Percentiles rank a stretch among this genome's conserved stretches.
Conservation (phyloP, 2,113 vertebrate species). For the Leuciscus idus region DNA sequence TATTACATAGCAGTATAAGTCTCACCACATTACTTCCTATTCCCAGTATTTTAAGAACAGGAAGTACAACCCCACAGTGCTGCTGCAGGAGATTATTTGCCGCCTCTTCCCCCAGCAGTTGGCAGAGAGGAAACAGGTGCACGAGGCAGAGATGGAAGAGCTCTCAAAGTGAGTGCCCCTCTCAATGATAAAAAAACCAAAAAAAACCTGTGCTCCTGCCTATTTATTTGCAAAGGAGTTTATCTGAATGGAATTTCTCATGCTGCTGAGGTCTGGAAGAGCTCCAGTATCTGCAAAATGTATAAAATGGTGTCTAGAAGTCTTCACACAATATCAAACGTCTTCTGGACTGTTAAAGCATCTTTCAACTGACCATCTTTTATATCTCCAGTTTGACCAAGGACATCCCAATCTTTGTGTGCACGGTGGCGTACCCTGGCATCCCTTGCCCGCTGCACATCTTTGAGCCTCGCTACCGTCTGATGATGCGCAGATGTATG, state of each 20-base stretch:
- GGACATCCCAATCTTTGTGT: slow-evolving; percentile 89
- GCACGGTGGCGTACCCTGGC: slow-evolving; percentile 87
- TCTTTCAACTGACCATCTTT: background rate
- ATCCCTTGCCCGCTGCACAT: slow-evolving; percentile 86
- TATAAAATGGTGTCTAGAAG: background rate
- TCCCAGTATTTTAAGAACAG: slow-evolving; percentile 85
- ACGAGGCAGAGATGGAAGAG: slow-evolving; percentile 84
- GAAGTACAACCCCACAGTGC: slow-evolving; percentile 80
- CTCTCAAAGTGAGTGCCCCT: slow-evolving; percentile 83
- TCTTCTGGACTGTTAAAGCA: background rate
- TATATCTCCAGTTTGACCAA: slow-evolving; percentile 78
- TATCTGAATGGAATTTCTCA: background rate
- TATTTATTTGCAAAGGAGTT: background rate
- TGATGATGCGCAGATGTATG: slow-evolving; percentile 92
- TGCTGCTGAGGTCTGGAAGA: background rate
- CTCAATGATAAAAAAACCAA: background rate
- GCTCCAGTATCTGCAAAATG: background rate
- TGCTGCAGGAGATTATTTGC: slow-evolving; percentile 82
- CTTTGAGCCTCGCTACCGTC: slow-evolving; percentile 89
- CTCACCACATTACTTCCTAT: slow-evolving; percentile 37
- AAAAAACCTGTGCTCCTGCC: background rate
- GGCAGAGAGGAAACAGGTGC: slow-evolving; percentile 81
- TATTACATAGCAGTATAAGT: background rate
- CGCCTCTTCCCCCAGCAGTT: slow-evolving; percentile 79
- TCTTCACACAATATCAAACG: background rate